These are phyloP conservation scores for Protobothrops flavoviridis DNA, from an alignment of 2,113 vertebrate genomes.

Conservation along the genomic window DNA sequence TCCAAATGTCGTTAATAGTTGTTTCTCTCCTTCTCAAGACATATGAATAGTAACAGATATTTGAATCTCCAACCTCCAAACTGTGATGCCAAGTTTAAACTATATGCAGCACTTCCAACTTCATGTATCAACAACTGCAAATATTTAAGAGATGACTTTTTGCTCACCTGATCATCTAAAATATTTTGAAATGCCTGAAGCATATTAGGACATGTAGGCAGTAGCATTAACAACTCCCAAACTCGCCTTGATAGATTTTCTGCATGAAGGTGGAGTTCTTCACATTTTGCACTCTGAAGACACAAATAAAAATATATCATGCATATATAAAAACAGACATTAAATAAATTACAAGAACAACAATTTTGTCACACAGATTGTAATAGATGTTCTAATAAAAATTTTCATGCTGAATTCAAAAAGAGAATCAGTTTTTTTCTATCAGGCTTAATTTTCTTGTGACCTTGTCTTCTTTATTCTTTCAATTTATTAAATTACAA, in stretches of 20 bases:
- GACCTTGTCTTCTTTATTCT: not conserved
- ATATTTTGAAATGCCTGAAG: slow-evolving; percentile 97
- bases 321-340: not conserved
- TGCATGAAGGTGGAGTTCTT: slow-evolving; percentile 97
- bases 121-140: not conserved
- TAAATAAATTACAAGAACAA: not conserved
- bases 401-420: not conserved
- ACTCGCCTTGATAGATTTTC: slow-evolving; percentile 96
- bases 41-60: not conserved
- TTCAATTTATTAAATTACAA: not conserved
- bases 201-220: slow-evolving; percentile 98
- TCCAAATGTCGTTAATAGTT: not conserved
- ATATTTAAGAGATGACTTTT: slow-evolving; percentile 8
- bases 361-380: not conserved
- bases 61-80: not conserved
- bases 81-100: not conserved
- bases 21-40: not conserved
- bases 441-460: not conserved
- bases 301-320: slow-evolving; percentile 32
- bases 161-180: slow-evolving; percentile 89
- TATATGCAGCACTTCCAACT: not conserved
- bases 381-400: not conserved
- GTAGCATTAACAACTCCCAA: slow-evolving; percentile 97
- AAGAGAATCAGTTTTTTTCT: not conserved
- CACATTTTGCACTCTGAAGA: slow-evolving; percentile 84